These are phyloP conservation scores for Penaeus indicus DNA, from an alignment of 1,140 invertebrate genomes.

Conservation along the genomic window DNA sequence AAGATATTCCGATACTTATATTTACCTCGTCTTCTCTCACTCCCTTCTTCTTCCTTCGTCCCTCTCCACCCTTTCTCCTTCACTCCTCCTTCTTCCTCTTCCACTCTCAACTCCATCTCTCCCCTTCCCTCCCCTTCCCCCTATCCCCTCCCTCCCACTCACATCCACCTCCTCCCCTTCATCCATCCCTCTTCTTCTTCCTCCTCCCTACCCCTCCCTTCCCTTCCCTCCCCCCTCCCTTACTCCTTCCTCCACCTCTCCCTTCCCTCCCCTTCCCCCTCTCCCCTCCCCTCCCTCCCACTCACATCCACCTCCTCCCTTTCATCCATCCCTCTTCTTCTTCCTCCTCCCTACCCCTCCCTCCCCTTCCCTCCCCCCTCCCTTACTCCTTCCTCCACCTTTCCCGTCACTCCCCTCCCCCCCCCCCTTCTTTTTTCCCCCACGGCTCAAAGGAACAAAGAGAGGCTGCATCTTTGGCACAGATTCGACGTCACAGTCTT, in stretches of 20 bases:
- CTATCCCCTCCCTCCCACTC: no score
- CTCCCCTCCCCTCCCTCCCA: no score
- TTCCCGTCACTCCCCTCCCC: neutral
- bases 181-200: no score
- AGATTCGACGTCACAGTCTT: no score
- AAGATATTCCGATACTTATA: neutral
- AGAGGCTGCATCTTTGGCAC: no score
- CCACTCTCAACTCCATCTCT: neutral
- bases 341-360: no score
- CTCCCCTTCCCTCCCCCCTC: neutral
- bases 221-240: neutral
- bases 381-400: neutral
- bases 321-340: neutral
- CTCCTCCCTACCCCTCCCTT: neutral
- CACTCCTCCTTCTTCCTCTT: no score
- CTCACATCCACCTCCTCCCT: neutral
- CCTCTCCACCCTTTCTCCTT: no score
- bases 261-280: no score
- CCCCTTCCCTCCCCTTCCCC: neutral
- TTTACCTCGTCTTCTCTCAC: neutral
- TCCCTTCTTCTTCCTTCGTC: neutral
- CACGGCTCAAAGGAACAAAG: no score
- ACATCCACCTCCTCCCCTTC: no score
- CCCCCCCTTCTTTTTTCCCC: no score
- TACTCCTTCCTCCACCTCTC: neutral